Evolutionary conservation across 2,888 invertebrate species (phyloP), one percentile per base, ranked within the genome.

Genomic region (Tortrix viridana): DNA sequence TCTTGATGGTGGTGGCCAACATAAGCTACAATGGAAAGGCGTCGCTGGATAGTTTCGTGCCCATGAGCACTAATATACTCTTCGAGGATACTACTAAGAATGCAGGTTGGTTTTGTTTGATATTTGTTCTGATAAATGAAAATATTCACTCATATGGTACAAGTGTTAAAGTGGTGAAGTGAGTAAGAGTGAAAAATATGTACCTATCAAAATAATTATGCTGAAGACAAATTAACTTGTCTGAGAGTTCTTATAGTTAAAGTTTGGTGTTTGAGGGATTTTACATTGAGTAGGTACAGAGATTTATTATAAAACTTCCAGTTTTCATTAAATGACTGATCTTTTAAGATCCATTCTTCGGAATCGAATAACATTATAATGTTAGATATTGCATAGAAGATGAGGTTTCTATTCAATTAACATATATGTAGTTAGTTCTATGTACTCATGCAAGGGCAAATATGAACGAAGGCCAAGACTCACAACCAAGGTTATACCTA

Each of bases 21-120:
- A 80, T 89, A 1, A 89, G 86, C 65, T 76, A 85, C 69, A 86
- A 88, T 77, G 84, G 90, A 12, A 90, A 86, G 71, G 91, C 91
- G 1, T 91, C 91, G 0, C 66, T 91, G 69, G 91, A 91, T 62
- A 88, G 84, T 71, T 84, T 86, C 63, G 72, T 81, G 9, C 86
- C 89, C 0, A 73, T 76, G 6, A 81, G 75, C 32, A 69, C 78
- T 7, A 86, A 83, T 69, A 69, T 84, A 55, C 76, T 89, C 18
- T 75, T 89, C 43, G 83, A 86, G 59, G 90, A 90, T 69, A 80
- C 80, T 5, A 87, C 86, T 0, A 85, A 80, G 72, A 84, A 77
- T 73, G 78, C 82, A 72, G 89, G 91, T 90, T 73, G 74, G 75
- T 70, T 47, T 23, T 12, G 32, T 32, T 32, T 32, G 32, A 32